Evolutionary conservation across 2,888 invertebrate genomes (phyloP).

Genomic region (Chromoteleia sp.): DNA sequence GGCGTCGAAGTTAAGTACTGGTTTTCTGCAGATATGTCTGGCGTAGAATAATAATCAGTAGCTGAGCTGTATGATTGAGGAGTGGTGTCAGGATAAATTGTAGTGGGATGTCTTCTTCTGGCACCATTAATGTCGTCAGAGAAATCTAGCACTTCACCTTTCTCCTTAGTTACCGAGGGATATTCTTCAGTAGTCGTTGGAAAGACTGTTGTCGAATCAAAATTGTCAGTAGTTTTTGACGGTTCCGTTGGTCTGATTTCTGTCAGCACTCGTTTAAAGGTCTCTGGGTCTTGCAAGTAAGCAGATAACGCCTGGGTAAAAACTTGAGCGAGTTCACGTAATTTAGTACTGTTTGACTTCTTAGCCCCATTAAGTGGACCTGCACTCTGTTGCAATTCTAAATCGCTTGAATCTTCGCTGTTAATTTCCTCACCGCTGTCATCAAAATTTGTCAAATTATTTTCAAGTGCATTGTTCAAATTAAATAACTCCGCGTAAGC

Average conservation of each 20-base stretch:
- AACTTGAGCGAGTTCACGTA: constrained; percentile 92
- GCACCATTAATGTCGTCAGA: constrained; percentile 87
- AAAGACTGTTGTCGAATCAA: constrained; percentile 78
- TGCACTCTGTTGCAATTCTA: constrained; percentile 88
- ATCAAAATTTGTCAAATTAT: constrained; percentile 74
- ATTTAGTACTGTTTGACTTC: constrained; percentile 86
- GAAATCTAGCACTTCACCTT: constrained; percentile 91
- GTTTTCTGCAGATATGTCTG: constrained; percentile 46
- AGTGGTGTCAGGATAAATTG: constrained; percentile 75
- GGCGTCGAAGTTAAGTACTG: constrained; percentile 70
- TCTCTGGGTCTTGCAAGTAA: constrained; percentile 93
- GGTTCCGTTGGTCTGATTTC: constrained; percentile 93
- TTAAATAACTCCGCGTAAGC: constrained; percentile 86
- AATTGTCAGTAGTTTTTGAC: constrained; percentile 83
- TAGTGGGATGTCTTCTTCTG: constrained; percentile 77
- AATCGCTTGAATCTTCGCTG: constrained; percentile 84
- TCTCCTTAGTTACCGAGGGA: constrained; percentile 88
- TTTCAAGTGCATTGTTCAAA: constrained; percentile 79
- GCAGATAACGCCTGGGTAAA: constrained; percentile 93
- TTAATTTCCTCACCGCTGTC: constrained; percentile 73
- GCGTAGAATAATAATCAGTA: constrained; percentile 74
- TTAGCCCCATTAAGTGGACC: constrained; percentile 87
- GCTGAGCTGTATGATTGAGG: constrained; percentile 71
- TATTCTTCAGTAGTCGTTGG: constrained; percentile 85
- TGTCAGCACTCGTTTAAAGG: constrained; percentile 90